phyloP scores from a whole-genome alignment of 1,140 invertebrate genomes.

The Ridgeia piscesae region DNA sequence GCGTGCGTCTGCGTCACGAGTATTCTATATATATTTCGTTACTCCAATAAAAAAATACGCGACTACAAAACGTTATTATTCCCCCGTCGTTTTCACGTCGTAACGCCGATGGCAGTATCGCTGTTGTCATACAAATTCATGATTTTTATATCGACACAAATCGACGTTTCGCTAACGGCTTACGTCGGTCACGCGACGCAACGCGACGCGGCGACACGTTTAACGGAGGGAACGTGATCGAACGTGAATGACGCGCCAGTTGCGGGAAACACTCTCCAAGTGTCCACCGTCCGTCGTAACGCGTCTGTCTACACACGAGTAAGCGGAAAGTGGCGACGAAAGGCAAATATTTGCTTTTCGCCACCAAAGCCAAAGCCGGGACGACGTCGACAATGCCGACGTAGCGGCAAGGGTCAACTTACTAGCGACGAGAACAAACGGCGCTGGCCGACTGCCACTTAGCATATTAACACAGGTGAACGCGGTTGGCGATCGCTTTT shows the following conservation, averaged over 20 bases:
- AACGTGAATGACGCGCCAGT: neutral
- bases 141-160: neutral
- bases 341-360: neutral
- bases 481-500: conserved; percentile 3
- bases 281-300: neutral
- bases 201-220: neutral
- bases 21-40: neutral
- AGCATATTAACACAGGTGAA: conserved; percentile 5
- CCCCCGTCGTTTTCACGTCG: neutral
- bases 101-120: neutral
- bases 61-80: neutral
- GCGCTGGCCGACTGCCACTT: neutral
- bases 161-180: neutral
- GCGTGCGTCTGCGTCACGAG: neutral
- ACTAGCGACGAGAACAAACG: neutral
- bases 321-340: neutral
- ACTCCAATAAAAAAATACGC: neutral
- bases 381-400: neutral
- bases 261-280: neutral
- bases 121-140: neutral
- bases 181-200: neutral
- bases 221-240: neutral
- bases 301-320: neutral
- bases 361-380: neutral
- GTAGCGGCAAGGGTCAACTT: neutral